phyloP scores from a whole-genome alignment of 2,113 vertebrate species.

The Mormoops blainvillei region DNA sequence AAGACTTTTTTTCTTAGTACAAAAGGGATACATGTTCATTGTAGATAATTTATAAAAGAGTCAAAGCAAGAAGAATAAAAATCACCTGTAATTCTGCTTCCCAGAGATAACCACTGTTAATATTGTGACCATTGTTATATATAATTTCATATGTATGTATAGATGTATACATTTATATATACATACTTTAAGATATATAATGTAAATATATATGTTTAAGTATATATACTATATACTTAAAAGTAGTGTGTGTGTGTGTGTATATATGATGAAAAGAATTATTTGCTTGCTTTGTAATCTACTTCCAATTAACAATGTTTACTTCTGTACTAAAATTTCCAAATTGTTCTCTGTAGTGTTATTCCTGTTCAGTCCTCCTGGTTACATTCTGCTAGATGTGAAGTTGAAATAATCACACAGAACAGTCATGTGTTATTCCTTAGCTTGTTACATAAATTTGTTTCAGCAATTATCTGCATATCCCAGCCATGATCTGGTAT shows the following conservation, averaged over 20 bases:
- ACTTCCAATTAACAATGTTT: neutral
- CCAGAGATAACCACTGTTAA: slow-evolving; percentile 5
- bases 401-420: slow-evolving; percentile 21
- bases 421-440: neutral
- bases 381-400: neutral
- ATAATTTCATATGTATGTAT: neutral
- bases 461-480: neutral
- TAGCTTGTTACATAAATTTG: neutral
- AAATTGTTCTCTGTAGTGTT: slow-evolving; percentile 7
- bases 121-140: neutral
- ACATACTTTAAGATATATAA: neutral
- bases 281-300: slow-evolving; percentile 6
- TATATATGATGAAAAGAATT: neutral
- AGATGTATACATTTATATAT: neutral
- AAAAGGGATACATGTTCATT: slow-evolving; percentile 41
- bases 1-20: slow-evolving; percentile 5
- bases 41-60: slow-evolving; percentile 49
- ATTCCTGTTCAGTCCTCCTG: neutral
- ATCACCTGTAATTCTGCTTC: slow-evolving; percentile 22
- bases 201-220: neutral
- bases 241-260: neutral
- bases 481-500: neutral
- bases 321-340: slow-evolving; percentile 30
- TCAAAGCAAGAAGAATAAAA: slow-evolving; percentile 39
- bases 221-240: neutral